Evolutionary conservation across 2,888 invertebrate species (phyloP).

Genomic region (Schrankia costaestrigalis): DNA sequence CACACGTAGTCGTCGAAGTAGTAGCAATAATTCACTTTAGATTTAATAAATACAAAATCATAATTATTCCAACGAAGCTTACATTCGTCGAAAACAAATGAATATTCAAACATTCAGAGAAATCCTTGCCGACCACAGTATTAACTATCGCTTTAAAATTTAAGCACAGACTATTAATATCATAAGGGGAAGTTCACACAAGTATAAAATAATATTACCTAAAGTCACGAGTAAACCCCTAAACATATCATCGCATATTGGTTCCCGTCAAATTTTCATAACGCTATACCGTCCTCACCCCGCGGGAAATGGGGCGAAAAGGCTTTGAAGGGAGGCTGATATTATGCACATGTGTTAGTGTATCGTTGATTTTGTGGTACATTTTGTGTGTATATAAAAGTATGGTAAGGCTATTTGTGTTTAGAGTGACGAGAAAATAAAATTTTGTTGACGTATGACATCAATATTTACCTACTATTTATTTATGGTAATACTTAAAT

Average conservation of each 20-base stretch:
- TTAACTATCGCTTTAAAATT: not conserved
- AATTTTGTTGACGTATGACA: constrained; percentile 24
- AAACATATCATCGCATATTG: constrained; percentile 71
- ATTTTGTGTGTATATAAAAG: constrained; percentile 25
- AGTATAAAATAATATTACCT: constrained; percentile 40
- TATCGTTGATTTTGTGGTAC: constrained; percentile 62
- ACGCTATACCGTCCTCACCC: constrained; percentile 41
- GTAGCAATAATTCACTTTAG: too few species aligned
- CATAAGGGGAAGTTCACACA: constrained; percentile 41
- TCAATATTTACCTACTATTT: constrained; percentile 22
- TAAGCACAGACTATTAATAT: too few species aligned
- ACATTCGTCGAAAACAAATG: too few species aligned
- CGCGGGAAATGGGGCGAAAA: constrained; percentile 62
- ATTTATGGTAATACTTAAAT: constrained; percentile 8
- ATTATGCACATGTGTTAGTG: constrained; percentile 48
- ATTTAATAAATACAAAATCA: too few species aligned
- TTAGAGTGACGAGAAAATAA: constrained; percentile 27
- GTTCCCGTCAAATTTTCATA: constrained; percentile 73
- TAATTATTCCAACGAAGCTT: too few species aligned
- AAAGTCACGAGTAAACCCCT: constrained; percentile 41
- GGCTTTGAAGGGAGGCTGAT: constrained; percentile 33
- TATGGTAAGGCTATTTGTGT: constrained; percentile 27
- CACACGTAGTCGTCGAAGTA: too few species aligned
- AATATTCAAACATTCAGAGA: constrained; percentile 3
- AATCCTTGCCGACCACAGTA: constrained; percentile 7